A percentile compares a stretch with the other conserved stretches of the same genome.
Conservation (phyloP, 1,140 invertebrate species). For the Drosophila bipectinata region DNA sequence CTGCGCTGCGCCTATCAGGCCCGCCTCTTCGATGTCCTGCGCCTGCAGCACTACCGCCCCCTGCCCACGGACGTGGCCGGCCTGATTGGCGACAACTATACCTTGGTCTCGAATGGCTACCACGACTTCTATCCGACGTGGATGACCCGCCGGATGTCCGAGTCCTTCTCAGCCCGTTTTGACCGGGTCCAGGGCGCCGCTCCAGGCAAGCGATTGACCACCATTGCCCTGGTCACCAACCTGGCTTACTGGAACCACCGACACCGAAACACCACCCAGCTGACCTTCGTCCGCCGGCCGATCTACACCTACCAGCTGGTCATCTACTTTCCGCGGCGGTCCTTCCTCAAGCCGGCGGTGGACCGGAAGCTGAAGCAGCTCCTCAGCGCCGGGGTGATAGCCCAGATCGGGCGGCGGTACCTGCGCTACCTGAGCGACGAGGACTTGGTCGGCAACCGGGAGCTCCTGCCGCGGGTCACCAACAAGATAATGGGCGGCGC, state of each 20-base stretch:
- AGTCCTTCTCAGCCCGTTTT: conserved; percentile 40
- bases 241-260: conserved; percentile 51
- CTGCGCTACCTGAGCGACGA: conserved; percentile 3
- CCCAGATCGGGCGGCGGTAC: conserved; percentile 47
- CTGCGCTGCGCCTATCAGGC: conserved; percentile 66
- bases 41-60: conserved; percentile 10
- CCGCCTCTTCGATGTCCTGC: conserved; percentile 61
- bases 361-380: conserved; percentile 65
- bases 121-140: conserved; percentile 59
- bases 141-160: conserved; percentile 11
- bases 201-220: conserved; percentile 18
- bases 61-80: conserved; percentile 41
- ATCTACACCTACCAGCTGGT: conserved; percentile 68
- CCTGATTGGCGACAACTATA: conserved; percentile 51
- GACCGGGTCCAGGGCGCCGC: conserved; percentile 9
- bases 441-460: conserved; percentile 1
- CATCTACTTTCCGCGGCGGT: conserved; percentile 48
- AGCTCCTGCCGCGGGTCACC: conserved; percentile 28
- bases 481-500: conserved; percentile 32
- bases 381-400: conserved; percentile 48
- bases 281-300: conserved; percentile 48
- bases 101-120: conserved; percentile 45
- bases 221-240: conserved; percentile 59
- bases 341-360: conserved; percentile 48
- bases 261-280: conserved; percentile 15